Conservation (phyloP, 2,888 invertebrate genomes). For the Tiliacea aurago region DNA sequence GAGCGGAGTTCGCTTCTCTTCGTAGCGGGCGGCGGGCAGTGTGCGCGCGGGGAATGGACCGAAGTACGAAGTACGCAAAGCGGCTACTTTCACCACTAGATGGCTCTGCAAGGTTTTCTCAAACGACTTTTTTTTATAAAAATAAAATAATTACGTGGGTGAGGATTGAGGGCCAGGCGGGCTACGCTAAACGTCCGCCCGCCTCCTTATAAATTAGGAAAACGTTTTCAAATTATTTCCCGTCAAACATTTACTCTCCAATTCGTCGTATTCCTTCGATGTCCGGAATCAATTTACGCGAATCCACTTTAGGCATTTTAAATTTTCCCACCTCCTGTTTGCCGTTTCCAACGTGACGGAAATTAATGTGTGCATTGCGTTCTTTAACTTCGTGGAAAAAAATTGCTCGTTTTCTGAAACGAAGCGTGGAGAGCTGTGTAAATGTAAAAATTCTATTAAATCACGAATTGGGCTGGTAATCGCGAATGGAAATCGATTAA, state of each 20-base stretch:
- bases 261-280: conserved; percentile 81
- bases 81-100: conserved; percentile 73
- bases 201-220: conserved; percentile 83
- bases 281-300: conserved; percentile 87
- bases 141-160: conserved; percentile 72
- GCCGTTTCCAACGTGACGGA: conserved; percentile 80
- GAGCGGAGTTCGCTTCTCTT: conserved; percentile 67
- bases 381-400: conserved; percentile 70
- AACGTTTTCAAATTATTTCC: conserved; percentile 86
- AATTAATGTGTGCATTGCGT: conserved; percentile 88
- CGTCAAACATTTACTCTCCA: conserved; percentile 84
- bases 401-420: conserved; percentile 72
- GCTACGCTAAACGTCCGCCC: conserved; percentile 66
- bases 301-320: conserved; percentile 82
- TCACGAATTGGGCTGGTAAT: conserved; percentile 76
- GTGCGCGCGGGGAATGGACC: conserved; percentile 65
- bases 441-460: conserved; percentile 81
- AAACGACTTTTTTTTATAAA: conserved; percentile 53
- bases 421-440: conserved; percentile 68
- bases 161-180: conserved; percentile 63
- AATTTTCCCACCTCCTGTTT: conserved; percentile 82
- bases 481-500: conserved; percentile 79
- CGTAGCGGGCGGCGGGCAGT: conserved; percentile 56
- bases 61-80: conserved; percentile 55
- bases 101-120: conserved; percentile 76